Evolutionary conservation across 2,888 invertebrate genomes (phyloP).

Genomic region (Parnassius apollo): DNA sequence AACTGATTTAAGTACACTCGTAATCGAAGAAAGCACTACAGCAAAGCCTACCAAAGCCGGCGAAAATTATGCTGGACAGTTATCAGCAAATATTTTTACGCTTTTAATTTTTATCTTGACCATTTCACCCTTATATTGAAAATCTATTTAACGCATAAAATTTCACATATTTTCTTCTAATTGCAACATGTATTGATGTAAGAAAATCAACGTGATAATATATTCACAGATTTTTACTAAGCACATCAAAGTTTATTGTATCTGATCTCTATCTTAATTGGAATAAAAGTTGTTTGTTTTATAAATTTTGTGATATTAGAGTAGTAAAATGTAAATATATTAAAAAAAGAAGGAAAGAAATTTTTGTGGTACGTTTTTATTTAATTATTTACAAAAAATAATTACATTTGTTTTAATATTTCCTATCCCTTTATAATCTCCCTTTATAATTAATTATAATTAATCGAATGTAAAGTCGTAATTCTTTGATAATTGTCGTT

Average conservation of each 20-base stretch:
- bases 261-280: constrained; percentile 17
- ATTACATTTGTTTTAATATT: neutral
- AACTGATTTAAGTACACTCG: constrained; percentile 30
- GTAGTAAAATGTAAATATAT: constrained; percentile 33
- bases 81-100: constrained; percentile 8
- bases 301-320: constrained; percentile 45
- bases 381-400: constrained; percentile 32
- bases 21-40: constrained; percentile 10
- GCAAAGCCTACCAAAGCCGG: constrained; percentile 9
- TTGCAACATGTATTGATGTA: neutral
- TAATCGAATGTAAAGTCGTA: constrained; percentile 72
- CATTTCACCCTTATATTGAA: neutral
- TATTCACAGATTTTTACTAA: constrained; percentile 7
- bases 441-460: constrained; percentile 33
- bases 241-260: constrained; percentile 11
- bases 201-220: neutral
- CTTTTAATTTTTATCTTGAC: neutral
- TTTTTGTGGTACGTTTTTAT: neutral
- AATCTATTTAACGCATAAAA: constrained; percentile 1
- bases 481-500: constrained; percentile 54
- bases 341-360: constrained; percentile 17
- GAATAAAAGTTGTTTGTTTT: constrained; percentile 11
- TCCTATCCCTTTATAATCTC: neutral
- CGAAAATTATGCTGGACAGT: constrained; percentile 16
- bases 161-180: neutral